Evolutionary conservation across 1,140 invertebrate species (phyloP).

Genomic region (Aphelenchoides besseyi): DNA sequence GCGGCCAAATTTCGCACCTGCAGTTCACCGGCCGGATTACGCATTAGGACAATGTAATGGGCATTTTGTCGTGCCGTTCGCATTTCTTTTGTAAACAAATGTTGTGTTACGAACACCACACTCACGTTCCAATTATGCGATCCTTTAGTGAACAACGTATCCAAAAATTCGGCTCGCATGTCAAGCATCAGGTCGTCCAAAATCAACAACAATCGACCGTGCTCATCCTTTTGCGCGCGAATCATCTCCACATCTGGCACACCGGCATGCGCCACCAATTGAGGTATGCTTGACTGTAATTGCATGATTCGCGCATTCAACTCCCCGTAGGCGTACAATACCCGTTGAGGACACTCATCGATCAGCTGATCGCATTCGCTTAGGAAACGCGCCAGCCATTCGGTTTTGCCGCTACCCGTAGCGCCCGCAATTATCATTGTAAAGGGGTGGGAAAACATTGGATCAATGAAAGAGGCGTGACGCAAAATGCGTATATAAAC

Average conservation of each 20-base stretch:
- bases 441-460: conserved; percentile 29
- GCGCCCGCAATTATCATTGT: conserved; percentile 29
- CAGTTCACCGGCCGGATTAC: conserved; percentile 30
- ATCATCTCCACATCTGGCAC: conserved; percentile 19
- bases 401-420: conserved; percentile 31
- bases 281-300: not conserved
- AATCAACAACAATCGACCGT: conserved; percentile 19
- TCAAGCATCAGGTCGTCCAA: conserved; percentile 29
- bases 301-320: conserved; percentile 27
- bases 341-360: not conserved
- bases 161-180: conserved; percentile 22
- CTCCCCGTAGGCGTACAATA: conserved; percentile 33
- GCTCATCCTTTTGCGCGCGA: not conserved
- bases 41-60: conserved; percentile 38
- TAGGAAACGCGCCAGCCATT: conserved; percentile 25
- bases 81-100: conserved; percentile 40
- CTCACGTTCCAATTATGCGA: conserved; percentile 36
- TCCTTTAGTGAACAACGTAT: conserved; percentile 32
- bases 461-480: too few species aligned
- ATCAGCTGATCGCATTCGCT: not conserved
- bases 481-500: too few species aligned
- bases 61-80: conserved; percentile 33
- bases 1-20: conserved; percentile 30
- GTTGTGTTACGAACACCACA: conserved; percentile 30
- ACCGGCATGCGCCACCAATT: conserved; percentile 18